These are phyloP conservation scores for Lepidostoma basale DNA, from an alignment of 1,140 invertebrate species.

Conservation along the genomic window DNA sequence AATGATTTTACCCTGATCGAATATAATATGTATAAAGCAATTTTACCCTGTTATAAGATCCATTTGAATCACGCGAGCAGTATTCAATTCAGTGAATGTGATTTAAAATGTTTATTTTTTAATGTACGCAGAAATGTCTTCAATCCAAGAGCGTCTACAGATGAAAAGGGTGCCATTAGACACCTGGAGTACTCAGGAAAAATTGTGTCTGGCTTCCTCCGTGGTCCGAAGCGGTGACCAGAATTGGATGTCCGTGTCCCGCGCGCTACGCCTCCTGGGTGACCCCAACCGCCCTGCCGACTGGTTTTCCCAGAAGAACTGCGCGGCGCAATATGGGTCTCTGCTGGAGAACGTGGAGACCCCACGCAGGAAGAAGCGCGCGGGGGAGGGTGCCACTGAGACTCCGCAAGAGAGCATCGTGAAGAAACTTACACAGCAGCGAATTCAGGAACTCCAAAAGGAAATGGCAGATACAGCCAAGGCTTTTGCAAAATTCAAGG, in stretches of 20 bases:
- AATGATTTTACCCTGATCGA: too few species aligned
- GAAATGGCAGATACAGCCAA: constrained; percentile 72
- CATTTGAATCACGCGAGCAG: too few species aligned
- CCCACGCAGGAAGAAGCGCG: constrained; percentile 85
- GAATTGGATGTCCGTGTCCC: constrained; percentile 92
- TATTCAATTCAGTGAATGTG: too few species aligned
- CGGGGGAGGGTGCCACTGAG: constrained; percentile 68
- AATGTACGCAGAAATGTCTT: constrained; percentile 53
- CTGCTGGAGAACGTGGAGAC: constrained; percentile 84
- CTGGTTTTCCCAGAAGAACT: constrained; percentile 92
- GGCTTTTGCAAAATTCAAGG: constrained; percentile 74
- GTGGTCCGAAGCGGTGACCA: constrained; percentile 89
- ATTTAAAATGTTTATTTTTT: background rate
- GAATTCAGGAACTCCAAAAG: constrained; percentile 77
- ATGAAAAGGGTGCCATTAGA: constrained; percentile 77
- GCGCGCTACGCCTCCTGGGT: constrained; percentile 73
- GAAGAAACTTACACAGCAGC: constrained; percentile 76
- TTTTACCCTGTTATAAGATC: too few species aligned
- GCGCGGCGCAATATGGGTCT: constrained; percentile 86
- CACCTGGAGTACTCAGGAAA: constrained; percentile 83
- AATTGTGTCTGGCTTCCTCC: constrained; percentile 84
- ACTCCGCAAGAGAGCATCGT: constrained; percentile 83
- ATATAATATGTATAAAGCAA: too few species aligned
- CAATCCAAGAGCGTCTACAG: constrained; percentile 65
- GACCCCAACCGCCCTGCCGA: constrained; percentile 78